These are phyloP conservation scores for Urechis unicinctus DNA, from an alignment of 2,888 invertebrate species.

Conservation along the genomic window DNA sequence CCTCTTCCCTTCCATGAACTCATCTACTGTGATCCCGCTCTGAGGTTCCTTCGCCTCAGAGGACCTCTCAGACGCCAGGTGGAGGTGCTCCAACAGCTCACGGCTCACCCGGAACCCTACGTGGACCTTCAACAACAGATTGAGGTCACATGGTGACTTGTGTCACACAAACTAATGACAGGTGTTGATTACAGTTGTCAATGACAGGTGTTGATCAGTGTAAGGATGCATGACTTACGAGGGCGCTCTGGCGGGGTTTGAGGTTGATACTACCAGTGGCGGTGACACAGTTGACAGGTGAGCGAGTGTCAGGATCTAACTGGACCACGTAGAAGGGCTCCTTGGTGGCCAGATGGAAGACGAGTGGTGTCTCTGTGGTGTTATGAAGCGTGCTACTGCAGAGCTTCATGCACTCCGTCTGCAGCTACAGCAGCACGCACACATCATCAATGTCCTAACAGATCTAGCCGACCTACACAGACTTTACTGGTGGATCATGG, in stretches of 20 bases:
- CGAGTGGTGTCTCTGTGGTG: constrained; percentile 37
- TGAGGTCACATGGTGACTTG: not conserved
- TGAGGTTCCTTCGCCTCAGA: not conserved
- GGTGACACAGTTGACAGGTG: constrained; percentile 18
- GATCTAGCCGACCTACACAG: too few species aligned
- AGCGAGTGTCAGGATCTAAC: constrained; percentile 26
- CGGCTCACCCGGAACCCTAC: constrained; percentile 35
- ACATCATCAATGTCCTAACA: too few species aligned
- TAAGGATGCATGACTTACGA: constrained; percentile 25
- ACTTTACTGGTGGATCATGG: too few species aligned
- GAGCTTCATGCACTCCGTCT: constrained; percentile 26
- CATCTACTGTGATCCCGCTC: constrained; percentile 5
- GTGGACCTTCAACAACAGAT: constrained; percentile 31
- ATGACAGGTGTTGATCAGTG: too few species aligned
- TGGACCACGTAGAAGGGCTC: constrained; percentile 37
- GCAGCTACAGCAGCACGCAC: constrained; percentile 27
- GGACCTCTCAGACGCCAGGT: not conserved
- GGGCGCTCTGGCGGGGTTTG: constrained; percentile 33
- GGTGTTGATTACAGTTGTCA: too few species aligned
- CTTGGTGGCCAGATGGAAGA: constrained; percentile 32
- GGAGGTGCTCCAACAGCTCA: constrained; percentile 25
- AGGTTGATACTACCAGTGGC: constrained; percentile 33
- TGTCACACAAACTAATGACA: too few species aligned
- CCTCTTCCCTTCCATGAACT: constrained; percentile 16
- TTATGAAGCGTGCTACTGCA: constrained; percentile 37